A percentile compares a stretch with the other conserved stretches of the same genome.
Conservation (phyloP, 2,888 invertebrate genomes). For the Lasioglossum vierecki region DNA sequence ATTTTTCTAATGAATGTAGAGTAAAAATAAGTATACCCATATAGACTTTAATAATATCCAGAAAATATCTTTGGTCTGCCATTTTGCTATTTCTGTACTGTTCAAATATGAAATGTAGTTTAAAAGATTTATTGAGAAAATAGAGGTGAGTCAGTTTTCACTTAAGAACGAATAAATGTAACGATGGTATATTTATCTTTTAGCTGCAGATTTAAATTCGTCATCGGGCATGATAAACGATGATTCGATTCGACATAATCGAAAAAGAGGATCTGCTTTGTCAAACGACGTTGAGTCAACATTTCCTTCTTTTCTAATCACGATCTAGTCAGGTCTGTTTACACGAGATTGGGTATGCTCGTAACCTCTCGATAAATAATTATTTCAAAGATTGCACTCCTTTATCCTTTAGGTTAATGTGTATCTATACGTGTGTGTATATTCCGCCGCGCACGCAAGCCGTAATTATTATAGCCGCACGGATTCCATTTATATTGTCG, state of each 20-base stretch:
- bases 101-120: not conserved
- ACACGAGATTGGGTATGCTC: slow-evolving; percentile 40
- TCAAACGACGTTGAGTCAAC: slow-evolving; percentile 48
- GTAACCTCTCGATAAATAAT: slow-evolving; percentile 49
- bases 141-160: not conserved
- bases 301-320: slow-evolving; percentile 18
- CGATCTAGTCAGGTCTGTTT: slow-evolving; percentile 24
- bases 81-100: not conserved
- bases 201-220: not conserved
- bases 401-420: not conserved
- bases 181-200: not conserved
- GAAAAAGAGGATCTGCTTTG: slow-evolving; percentile 39
- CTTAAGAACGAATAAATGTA: too few relatives aligned
- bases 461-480: slow-evolving; percentile 28
- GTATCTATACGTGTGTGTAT: not conserved
- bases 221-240: not conserved
- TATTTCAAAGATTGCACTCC: not conserved
- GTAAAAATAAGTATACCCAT: too few relatives aligned
- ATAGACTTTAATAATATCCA: too few relatives aligned
- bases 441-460: slow-evolving; percentile 17
- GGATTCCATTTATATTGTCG: slow-evolving; percentile 19
- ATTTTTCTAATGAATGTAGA: too few relatives aligned
- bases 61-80: not conserved
- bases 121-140: not conserved
- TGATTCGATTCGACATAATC: slow-evolving; percentile 52